Base-by-base conservation (phyloP, 2,797 vertebrate genomes). In the Lepidocolaptes lacrymiger region DNA sequence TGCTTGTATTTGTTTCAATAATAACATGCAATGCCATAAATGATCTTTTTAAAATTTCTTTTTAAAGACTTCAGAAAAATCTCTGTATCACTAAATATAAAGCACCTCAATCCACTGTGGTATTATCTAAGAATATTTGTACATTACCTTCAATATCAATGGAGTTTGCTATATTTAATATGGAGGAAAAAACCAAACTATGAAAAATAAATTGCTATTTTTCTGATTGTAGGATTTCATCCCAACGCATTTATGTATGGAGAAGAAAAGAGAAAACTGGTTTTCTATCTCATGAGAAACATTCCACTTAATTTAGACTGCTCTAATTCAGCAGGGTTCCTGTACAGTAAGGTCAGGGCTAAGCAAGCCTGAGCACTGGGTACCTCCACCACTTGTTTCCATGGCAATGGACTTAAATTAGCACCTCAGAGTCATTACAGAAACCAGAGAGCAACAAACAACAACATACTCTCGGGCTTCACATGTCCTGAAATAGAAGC, bases 371-470 rank as follows among this genome's bases (percentile, higher is more conserved):
- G 73, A 94, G 88, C 16, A 1, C 77, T 62, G 68, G 88, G 88
- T 96, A 90, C 74, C 91, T 95, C 87, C 74, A 83, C 44, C 30
- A 46, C 72, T 89, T 76, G 97, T 96, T 97, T 94, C 96, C 94
- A 95, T 95, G 90, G 93, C 94, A 96, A 96, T 83, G 83, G 90
- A 77, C 84, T 91, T 89, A 88, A 97, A 96, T 96, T 96, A 96
- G 94, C 91, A 87, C 95, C 92, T 95, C 54, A 2, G 85, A 96
- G 75, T 81, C 94, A 96, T 78, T 95, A 90, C 80, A 85, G 92
- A 91, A 95, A 96, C 83, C 88, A 68, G 23, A 85, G 85, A 94
- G 73, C 0, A 28, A 75, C 90, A 96, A 93, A 96, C 27, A 94
- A 78, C 91, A 89, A 78, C 88, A 85, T 69, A 75, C 41, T 91